phyloP scores from a whole-genome alignment of 2,113 vertebrate species.

The Sinocyclocheilus maitianheensis region DNA sequence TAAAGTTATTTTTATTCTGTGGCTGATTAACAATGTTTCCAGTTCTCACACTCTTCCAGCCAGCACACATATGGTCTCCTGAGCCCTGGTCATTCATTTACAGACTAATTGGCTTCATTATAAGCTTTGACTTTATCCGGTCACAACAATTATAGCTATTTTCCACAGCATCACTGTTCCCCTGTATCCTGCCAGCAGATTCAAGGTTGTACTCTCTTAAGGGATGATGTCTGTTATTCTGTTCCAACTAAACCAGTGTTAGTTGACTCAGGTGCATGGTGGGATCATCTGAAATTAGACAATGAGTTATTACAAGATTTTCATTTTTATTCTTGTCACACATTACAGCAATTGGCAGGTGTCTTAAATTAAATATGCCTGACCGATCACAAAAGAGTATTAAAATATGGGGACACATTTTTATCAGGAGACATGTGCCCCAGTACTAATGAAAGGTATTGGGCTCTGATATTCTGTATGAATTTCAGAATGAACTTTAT shows the following conservation, averaged over 20 bases:
- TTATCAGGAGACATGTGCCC: too few relatives aligned
- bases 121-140: slow-evolving; percentile 30
- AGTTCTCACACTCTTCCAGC: slow-evolving; percentile 8
- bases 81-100: background rate
- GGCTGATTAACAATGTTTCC: background rate
- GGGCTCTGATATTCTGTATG: too few relatives aligned
- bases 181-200: slow-evolving; percentile 24
- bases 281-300: background rate
- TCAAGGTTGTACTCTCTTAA: background rate
- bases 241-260: background rate
- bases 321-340: background rate
- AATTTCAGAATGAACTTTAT: too few relatives aligned
- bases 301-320: background rate
- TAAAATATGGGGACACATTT: too few relatives aligned
- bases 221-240: background rate
- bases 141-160: slow-evolving; percentile 4
- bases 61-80: background rate
- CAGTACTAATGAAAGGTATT: too few relatives aligned
- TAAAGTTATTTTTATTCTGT: background rate
- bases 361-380: too few relatives aligned
- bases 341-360: background rate
- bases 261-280: slow-evolving; percentile 7
- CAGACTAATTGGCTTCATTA: slow-evolving; percentile 30
- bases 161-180: slow-evolving; percentile 11
- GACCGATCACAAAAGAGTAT: too few relatives aligned